Conservation (phyloP, 2,797 vertebrate genomes). For the Amniataba percoides region DNA sequence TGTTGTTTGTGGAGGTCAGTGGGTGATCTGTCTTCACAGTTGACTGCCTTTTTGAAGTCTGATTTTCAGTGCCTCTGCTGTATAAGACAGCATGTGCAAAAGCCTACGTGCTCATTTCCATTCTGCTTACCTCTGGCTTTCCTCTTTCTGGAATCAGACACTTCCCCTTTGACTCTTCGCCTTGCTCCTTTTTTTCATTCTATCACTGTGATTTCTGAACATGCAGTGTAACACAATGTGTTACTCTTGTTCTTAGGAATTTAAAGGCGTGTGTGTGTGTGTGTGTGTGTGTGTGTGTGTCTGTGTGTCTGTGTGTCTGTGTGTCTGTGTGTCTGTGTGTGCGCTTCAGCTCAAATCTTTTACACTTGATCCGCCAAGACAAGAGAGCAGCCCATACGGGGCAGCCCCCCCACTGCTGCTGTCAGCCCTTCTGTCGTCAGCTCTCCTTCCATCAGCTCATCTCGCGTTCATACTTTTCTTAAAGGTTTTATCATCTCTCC, state of each 20-base stretch:
- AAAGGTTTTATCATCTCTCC: not conserved
- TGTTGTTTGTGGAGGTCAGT: conserved; percentile 38
- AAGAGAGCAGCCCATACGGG: conserved; percentile 18
- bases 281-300: too few species aligned
- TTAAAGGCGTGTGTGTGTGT: conserved; percentile 1
- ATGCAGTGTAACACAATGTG: conserved; percentile 2
- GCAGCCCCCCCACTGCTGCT: not conserved
- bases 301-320: too few species aligned
- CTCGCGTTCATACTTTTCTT: not conserved
- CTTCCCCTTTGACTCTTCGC: conserved; percentile 27
- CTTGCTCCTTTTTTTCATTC: conserved; percentile 28
- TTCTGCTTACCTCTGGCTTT: conserved; percentile 33
- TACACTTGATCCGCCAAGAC: conserved; percentile 9
- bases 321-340: too few species aligned
- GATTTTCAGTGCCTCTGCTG: not conserved
- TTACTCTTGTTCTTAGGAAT: not conserved
- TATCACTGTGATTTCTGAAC: conserved; percentile 24
- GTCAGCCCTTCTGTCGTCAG: conserved; percentile 1
- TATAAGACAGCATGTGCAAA: not conserved
- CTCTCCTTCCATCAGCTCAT: conserved; percentile 10
- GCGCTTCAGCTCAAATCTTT: conserved; percentile 18
- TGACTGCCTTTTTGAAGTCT: conserved; percentile 26
- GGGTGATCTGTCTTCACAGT: conserved; percentile 9
- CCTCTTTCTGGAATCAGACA: conserved; percentile 20
- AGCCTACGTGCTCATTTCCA: conserved; percentile 29